Percentiles rank a stretch among this genome's conserved stretches.
phyloP scores from a whole-genome alignment of 2,888 invertebrate species.

The Phengaris arion region DNA sequence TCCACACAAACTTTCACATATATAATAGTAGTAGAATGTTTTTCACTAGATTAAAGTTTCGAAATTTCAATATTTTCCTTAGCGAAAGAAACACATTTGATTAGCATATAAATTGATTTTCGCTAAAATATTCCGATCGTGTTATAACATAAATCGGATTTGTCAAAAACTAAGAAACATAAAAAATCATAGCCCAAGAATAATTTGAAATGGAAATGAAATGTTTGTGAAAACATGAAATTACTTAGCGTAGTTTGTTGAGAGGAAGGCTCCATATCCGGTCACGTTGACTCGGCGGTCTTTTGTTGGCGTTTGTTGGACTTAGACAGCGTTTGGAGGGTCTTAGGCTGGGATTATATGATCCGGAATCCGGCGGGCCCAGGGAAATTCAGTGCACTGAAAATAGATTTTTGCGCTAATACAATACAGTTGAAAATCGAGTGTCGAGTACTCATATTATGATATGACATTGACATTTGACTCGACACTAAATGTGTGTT shows the following conservation, averaged over 20 bases:
- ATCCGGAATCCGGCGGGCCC: no score
- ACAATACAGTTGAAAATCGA: no score
- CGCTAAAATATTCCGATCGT: not conserved
- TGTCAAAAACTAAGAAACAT: not conserved
- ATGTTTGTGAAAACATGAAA: constrained; percentile 39
- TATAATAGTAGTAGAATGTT: no score
- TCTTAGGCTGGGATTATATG: no score
- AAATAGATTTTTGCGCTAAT: no score
- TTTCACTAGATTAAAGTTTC: no score
- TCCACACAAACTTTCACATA: no score
- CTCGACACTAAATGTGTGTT: no score
- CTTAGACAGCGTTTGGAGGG: not conserved
- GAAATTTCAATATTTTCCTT: not conserved
- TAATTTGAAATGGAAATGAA: constrained; percentile 15
- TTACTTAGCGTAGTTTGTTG: constrained; percentile 40
- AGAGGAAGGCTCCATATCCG: constrained; percentile 45
- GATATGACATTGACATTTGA: no score
- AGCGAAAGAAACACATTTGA: not conserved
- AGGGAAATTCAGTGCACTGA: no score
- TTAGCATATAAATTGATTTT: not conserved
- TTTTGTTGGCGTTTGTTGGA: constrained; percentile 39
- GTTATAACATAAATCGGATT: not conserved
- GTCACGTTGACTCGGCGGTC: constrained; percentile 39
- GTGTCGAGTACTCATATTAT: no score
- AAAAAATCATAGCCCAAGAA: constrained; percentile 5